phyloP scores from a whole-genome alignment of 2,797 vertebrate genomes.

The Molothrus ater region DNA sequence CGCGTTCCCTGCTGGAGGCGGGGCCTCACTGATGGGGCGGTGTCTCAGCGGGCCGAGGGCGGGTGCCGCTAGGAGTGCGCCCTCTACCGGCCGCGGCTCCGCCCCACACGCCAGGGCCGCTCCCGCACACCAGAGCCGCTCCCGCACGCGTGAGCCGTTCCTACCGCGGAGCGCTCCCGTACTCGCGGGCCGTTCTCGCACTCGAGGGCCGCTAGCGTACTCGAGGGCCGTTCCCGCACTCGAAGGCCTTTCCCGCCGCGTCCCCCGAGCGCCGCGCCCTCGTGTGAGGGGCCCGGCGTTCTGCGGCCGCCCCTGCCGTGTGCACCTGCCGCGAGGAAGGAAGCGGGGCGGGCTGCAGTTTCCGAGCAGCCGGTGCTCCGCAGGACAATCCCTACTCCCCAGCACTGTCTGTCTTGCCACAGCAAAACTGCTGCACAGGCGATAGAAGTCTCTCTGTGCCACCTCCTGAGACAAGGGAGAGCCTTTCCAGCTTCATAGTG shows the following conservation, averaged over 20 bases:
- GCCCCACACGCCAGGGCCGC: no score
- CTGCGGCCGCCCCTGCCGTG: no score
- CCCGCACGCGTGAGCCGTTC: neutral
- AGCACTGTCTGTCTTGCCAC: no score
- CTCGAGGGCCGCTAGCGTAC: neutral
- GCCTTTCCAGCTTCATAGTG: neutral
- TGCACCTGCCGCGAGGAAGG: no score
- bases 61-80: neutral
- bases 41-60: neutral
- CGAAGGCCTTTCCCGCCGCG: no score
- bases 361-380: accelerated
- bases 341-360: no score
- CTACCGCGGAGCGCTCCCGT: neutral
- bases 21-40: neutral
- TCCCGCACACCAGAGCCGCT: accelerated
- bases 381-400: accelerated
- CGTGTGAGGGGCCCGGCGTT: neutral
- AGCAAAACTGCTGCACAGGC: neutral
- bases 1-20: neutral
- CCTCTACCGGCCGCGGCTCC: neutral
- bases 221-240: neutral
- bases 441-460: neutral
- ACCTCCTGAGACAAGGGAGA: neutral
- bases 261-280: neutral
- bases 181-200: neutral